Evolutionary conservation across 2,113 vertebrate genomes (phyloP).

Genomic region (Rynchops niger): DNA sequence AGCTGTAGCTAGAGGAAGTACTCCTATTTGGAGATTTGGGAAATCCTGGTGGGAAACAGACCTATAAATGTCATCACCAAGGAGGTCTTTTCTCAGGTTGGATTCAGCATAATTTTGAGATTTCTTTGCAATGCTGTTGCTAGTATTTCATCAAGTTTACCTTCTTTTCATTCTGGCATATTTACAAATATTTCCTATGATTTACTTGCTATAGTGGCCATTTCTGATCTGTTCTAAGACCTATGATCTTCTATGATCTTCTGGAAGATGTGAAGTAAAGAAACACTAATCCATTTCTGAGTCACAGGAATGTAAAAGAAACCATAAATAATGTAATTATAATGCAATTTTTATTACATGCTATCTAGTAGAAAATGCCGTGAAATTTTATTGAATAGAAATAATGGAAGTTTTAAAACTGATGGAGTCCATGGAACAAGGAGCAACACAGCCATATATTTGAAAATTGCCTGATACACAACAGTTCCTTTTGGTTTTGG

Average conservation of each 20-base stretch:
- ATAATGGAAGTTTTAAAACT: neutral
- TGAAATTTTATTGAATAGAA: neutral
- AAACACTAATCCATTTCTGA: neutral
- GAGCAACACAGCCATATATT: neutral
- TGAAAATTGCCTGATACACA: neutral
- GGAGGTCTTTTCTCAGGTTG: neutral
- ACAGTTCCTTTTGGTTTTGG: neutral
- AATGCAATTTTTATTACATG: neutral
- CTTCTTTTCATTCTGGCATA: neutral
- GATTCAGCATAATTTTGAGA: neutral
- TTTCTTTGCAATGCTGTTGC: neutral
- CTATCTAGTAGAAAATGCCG: neutral
- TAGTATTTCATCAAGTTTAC: neutral
- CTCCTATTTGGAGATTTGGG: neutral
- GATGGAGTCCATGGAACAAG: neutral
- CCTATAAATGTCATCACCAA: neutral
- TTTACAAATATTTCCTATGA: neutral
- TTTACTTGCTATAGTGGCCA: neutral
- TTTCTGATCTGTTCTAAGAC: neutral
- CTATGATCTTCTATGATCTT: neutral
- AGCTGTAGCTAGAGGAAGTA: neutral
- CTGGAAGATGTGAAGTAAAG: neutral
- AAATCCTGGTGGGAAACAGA: neutral
- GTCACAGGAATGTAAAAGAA: neutral
- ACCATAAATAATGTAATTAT: neutral